Percentiles rank a stretch among this genome's conserved stretches.
phyloP scores from a whole-genome alignment of 2,888 invertebrate genomes.

The Tupiocoris notatus region DNA sequence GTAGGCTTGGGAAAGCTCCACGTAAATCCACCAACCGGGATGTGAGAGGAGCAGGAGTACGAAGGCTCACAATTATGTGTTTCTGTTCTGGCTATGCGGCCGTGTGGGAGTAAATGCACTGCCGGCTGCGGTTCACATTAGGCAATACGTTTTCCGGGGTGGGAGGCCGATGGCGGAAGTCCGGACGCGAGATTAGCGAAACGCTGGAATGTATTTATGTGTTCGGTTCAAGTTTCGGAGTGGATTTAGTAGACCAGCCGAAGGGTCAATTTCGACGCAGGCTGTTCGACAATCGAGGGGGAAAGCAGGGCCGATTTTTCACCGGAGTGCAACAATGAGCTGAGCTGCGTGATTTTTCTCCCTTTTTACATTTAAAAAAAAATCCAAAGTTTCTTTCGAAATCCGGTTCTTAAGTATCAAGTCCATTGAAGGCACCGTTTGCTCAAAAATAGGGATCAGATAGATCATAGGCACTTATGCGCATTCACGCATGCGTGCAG shows the following conservation, averaged over 20 bases:
- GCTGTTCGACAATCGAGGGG: too few species aligned
- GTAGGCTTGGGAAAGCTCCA: not conserved
- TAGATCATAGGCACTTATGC: too few species aligned
- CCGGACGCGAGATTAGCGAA: conserved; percentile 23
- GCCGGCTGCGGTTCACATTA: conserved; percentile 37
- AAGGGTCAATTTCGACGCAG: not conserved
- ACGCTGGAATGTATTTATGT: conserved; percentile 21
- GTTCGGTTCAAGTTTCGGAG: conserved; percentile 16
- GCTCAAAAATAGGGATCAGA: too few species aligned
- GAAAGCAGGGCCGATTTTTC: too few species aligned
- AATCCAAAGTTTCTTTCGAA: too few species aligned
- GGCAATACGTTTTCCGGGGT: conserved; percentile 31
- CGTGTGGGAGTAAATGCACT: conserved; percentile 26
- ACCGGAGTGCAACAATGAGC: too few species aligned
- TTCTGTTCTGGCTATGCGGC: not conserved
- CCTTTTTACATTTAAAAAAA: too few species aligned
- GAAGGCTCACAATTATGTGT: conserved; percentile 32
- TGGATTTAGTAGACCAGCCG: not conserved
- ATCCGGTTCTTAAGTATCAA: too few species aligned
- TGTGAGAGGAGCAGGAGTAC: not conserved
- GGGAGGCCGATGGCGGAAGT: not conserved
- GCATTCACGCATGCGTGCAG: too few species aligned
- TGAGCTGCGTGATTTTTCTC: too few species aligned
- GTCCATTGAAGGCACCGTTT: too few species aligned
- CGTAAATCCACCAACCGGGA: not conserved